Base-by-base conservation (phyloP, 2,797 vertebrate species). In the Okamejei kenojei region DNA sequence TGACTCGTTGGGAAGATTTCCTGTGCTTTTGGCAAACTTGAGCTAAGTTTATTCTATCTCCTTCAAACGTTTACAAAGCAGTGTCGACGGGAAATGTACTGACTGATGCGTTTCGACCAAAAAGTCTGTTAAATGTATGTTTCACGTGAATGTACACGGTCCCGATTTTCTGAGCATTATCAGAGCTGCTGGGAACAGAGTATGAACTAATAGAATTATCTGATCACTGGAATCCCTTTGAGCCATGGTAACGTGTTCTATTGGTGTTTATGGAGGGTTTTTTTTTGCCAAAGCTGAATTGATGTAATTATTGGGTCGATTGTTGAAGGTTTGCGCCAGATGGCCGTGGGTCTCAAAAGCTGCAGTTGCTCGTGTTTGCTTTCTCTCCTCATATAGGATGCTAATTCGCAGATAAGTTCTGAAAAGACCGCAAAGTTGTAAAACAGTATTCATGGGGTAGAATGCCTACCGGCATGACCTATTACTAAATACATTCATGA, bases 401-500 rank as follows among this genome's bases (percentile, higher is more conserved):
- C 94, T 95, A 94, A 96, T 96, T 97, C 96, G 95, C 94, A 93
- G 96, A 96, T 96, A 95, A 95, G 95, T 93, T 95, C 93, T 95
- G 95, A 96, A 97, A 96, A 95, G 96, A 95, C 95, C 95, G 95
- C 95, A 95, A 96, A 97, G 96, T 96, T 96, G 96, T 97, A 96
- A 96, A 97, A 96, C 96, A 96, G 96, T 95, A 96, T 97, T 97
- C 98, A 97, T 96, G 96, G 96, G 96, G 96, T 96, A 96, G 95
- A 96, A 96, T 97, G 98, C 97, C 97, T 96, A 96, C 96, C 96
- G 94, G 97, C 96, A 95, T 98, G 98, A 98, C 97, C 96, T 96
- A 96, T 95, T 96, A 96, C 97, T 97, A 97, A 97, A 97, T 96
- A 96, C 97, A 98, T 98, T 98, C 97, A 98, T 98, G 98, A 97